These are phyloP conservation scores for Botia almorhae DNA, from an alignment of 2,797 vertebrate species.

Conservation along the genomic window DNA sequence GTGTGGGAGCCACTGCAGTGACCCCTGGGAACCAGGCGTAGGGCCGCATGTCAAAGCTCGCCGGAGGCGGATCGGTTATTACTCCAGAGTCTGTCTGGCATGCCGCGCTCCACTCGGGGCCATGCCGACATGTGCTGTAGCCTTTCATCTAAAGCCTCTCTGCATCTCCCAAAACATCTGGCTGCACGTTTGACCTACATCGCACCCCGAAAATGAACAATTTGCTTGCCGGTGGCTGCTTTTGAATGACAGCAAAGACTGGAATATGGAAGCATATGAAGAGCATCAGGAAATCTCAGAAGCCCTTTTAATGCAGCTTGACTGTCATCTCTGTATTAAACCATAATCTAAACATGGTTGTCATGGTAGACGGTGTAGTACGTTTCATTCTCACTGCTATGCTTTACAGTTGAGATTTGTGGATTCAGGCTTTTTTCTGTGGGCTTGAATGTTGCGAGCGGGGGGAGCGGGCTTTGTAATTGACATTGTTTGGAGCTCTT, in stretches of 20 bases:
- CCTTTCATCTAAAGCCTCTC: conserved; percentile 60
- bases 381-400: not conserved
- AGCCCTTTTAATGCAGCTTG: conserved; percentile 38
- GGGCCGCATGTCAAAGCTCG: conserved; percentile 50
- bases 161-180: conserved; percentile 68
- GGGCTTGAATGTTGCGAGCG: conserved; percentile 23
- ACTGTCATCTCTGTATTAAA: conserved; percentile 14
- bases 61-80: conserved; percentile 54
- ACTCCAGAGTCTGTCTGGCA: conserved; percentile 57
- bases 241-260: conserved; percentile 50
- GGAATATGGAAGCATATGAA: conserved; percentile 47
- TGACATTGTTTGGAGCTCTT: conserved; percentile 56
- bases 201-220: conserved; percentile 55
- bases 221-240: conserved; percentile 45
- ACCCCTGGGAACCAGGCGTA: conserved; percentile 50
- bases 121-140: conserved; percentile 47
- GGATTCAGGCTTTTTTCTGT: conserved; percentile 13
- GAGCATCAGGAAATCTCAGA: conserved; percentile 42
- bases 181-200: conserved; percentile 61
- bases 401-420: conserved; percentile 16
- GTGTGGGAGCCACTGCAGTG: conserved; percentile 30
- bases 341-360: conserved; percentile 24
- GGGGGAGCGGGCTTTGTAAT: conserved; percentile 34
- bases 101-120: conserved; percentile 48
- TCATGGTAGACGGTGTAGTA: conserved; percentile 34